Conservation (phyloP, 2,797 vertebrate species). For the Acanthurus leucopareius region DNA sequence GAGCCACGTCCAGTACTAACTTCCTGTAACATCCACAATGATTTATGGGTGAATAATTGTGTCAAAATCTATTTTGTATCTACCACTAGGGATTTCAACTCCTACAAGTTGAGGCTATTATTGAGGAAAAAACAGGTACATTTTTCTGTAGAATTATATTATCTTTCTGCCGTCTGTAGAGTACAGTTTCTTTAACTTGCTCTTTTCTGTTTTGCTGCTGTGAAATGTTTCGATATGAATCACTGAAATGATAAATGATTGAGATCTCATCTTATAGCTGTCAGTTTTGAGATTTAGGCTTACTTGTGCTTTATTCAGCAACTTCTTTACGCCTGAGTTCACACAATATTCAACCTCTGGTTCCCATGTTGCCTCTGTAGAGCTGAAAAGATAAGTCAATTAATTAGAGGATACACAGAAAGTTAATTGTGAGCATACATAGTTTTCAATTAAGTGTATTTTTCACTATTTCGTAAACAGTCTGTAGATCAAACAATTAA, state of each 20-base stretch:
- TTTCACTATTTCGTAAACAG: neutral
- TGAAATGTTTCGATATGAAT: neutral
- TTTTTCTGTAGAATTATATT: neutral
- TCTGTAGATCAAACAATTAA: neutral
- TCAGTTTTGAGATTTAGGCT: neutral
- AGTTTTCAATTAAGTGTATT: neutral
- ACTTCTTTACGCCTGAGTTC: neutral
- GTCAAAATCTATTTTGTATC: neutral
- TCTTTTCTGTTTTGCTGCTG: neutral
- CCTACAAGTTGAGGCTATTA: neutral
- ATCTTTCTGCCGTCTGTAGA: neutral
- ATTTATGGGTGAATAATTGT: neutral
- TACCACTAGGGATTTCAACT: neutral
- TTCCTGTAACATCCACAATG: slow-evolving; percentile 63
- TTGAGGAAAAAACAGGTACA: neutral
- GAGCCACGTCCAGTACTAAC: slow-evolving; percentile 71
- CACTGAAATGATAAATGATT: neutral
- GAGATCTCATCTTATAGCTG: neutral
- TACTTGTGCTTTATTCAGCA: slow-evolving; percentile 51
- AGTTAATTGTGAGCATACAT: neutral
- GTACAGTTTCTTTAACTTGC: too few relatives aligned
- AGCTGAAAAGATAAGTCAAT: neutral
- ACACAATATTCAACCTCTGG: slow-evolving; percentile 41
- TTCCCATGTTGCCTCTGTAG: accelerated
- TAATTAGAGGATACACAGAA: neutral